Base-by-base conservation (phyloP, 1,140 invertebrate genomes). In the Brachionus asplanchnoidis region DNA sequence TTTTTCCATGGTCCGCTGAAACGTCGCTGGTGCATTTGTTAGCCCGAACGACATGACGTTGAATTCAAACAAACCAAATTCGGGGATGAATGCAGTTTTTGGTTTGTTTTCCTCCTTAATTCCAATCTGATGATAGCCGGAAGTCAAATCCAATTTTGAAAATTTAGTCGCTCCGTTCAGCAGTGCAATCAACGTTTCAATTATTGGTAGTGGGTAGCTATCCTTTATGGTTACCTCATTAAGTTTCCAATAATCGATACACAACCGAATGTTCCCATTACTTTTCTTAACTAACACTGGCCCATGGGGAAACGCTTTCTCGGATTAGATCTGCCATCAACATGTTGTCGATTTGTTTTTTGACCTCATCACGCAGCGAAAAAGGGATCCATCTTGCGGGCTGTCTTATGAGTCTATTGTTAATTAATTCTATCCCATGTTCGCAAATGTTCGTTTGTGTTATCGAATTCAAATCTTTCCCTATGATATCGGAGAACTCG, bases 21-120 rank as follows among this genome's bases (percentile, higher is more conserved):
- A 85, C 12, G 85, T 85, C 14, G 85, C 80, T 0, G 65, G 65
- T 26, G 85, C 85, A n/a, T 85, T 73, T 14, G 36, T 53, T 3
- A 85, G 36, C 11, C 85, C 85, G 40, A 85, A 86, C 42, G 46
- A 14, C 44, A 85, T 85, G 3, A 26, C 20, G 12, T 50, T 50
- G 36, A 70, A 75, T 20, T 84, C 66, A 26, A 73, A 85, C 6
- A 85, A 32, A 6, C 85, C 85, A n/a, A 36, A 60, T 50, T 75
- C 50, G 23, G 75, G 77, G 4, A 84, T 66, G 23, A 84, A 84
- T 14, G 80, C 85, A 3, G 85, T 79, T 65, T 79, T 85, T 17
- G n/a, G 14, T 28, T 40, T 78, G 40, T 78, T 53, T 23, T 79
- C 75, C 36, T 75, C 60, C 26, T 65, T 28, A 26, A 23, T 28